A percentile compares a stretch with the other conserved stretches of the same genome.
Conservation (phyloP, 2,113 vertebrate species). For the Clarias batrachus region DNA sequence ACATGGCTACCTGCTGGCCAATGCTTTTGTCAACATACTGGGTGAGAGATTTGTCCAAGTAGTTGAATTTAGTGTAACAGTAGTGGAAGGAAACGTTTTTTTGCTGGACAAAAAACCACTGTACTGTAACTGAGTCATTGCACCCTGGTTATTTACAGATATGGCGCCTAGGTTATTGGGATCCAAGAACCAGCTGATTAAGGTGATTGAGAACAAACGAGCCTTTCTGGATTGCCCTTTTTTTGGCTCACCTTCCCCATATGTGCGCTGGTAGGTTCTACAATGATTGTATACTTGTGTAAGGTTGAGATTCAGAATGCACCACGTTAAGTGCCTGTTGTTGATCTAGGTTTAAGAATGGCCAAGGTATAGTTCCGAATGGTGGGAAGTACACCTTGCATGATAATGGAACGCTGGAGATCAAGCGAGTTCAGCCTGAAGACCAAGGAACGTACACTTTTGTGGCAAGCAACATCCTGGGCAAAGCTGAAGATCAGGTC, state of each 20-base stretch:
- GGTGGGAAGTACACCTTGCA: constrained; percentile 88
- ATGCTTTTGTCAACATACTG: constrained; percentile 90
- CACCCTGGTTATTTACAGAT: constrained; percentile 68
- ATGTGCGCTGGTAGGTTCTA: constrained; percentile 85
- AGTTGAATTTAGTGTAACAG: background rate
- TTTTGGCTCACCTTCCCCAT: constrained; percentile 92
- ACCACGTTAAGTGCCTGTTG: constrained; percentile 1
- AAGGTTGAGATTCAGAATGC: background rate
- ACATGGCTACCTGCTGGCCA: constrained; percentile 92
- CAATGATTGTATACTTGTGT: background rate
- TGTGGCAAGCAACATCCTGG: constrained; percentile 89
- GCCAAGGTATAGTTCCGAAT: constrained; percentile 90
- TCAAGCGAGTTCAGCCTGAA: constrained; percentile 79
- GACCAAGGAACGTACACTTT: constrained; percentile 97
- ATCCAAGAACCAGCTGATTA: constrained; percentile 87
- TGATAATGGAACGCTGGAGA: constrained; percentile 89
- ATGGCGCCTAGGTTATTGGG: constrained; percentile 84
- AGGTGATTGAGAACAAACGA: constrained; percentile 86
- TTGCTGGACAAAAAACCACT: background rate
- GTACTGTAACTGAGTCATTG: background rate
- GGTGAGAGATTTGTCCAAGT: constrained; percentile 68
- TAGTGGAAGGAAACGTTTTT: background rate
- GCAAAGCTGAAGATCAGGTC: constrained; percentile 86
- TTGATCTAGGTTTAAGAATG: constrained; percentile 93
- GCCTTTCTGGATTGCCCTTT: constrained; percentile 90